Conservation (phyloP, 1,140 invertebrate genomes). For the Leptoteleia sp. region DNA sequence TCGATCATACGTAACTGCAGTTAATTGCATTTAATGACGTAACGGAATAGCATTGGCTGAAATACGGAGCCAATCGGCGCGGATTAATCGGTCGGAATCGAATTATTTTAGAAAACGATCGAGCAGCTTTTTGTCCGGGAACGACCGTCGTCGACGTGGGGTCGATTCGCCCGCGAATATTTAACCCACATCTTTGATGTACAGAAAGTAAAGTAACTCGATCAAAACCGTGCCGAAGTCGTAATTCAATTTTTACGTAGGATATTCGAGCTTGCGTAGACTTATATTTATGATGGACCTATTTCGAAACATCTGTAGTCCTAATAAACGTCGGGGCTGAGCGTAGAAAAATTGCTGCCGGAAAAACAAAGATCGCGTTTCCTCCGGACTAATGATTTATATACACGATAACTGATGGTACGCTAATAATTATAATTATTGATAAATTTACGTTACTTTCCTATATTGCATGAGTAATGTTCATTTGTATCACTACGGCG, state of each 20-base stretch:
- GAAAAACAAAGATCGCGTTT: conserved; percentile 44
- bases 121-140: too few relatives aligned
- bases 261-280: conserved; percentile 29
- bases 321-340: conserved; percentile 35
- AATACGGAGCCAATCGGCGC: conserved; percentile 6
- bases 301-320: conserved; percentile 53
- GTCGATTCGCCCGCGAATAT: conserved; percentile 6
- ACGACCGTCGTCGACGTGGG: too few relatives aligned
- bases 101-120: too few relatives aligned
- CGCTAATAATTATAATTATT: conserved; percentile 34
- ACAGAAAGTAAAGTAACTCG: conserved; percentile 34
- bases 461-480: conserved; percentile 7
- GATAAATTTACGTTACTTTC: conserved; percentile 20
- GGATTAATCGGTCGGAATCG: too few relatives aligned
- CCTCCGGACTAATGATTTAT: conserved; percentile 41
- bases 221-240: conserved; percentile 40
- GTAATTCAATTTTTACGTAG: conserved; percentile 48
- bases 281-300: conserved; percentile 44
- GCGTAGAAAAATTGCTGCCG: conserved; percentile 33
- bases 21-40: conserved; percentile 14
- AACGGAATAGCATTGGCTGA: background rate
- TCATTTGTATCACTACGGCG: conserved; percentile 2
- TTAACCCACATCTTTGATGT: conserved; percentile 25
- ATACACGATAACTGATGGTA: conserved; percentile 18
- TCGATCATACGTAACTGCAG: background rate